Evolutionary conservation across 1,140 invertebrate species (phyloP).

Genomic region (Muscidifurax raptorellus): DNA sequence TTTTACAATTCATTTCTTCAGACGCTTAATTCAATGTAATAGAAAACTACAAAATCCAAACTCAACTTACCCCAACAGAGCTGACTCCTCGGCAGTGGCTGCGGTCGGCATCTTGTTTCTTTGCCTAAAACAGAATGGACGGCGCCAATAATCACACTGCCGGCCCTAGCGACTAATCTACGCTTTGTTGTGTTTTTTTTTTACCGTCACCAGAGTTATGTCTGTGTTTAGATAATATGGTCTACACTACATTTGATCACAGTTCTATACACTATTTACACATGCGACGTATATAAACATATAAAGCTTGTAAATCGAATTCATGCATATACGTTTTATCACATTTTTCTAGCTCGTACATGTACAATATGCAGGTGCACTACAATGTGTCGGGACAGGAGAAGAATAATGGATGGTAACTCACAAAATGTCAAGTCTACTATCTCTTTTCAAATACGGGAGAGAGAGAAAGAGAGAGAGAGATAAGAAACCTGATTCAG

Average conservation of each 20-base stretch:
- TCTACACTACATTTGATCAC: background rate
- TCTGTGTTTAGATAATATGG: background rate
- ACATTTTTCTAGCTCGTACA: too few relatives aligned
- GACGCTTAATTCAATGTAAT: background rate
- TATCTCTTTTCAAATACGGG: too few relatives aligned
- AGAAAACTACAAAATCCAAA: background rate
- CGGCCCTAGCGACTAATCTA: slow-evolving; percentile 67
- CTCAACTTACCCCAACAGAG: slow-evolving; percentile 81
- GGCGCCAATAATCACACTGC: slow-evolving; percentile 71
- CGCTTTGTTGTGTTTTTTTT: slow-evolving; percentile 42
- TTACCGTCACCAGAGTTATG: slow-evolving; percentile 43
- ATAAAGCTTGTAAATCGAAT: slow-evolving; percentile 38
- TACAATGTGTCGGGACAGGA: background rate
- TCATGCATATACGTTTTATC: background rate
- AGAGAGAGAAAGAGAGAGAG: too few relatives aligned
- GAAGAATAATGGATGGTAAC: too few relatives aligned
- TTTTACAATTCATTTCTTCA: slow-evolving; percentile 10
- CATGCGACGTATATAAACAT: slow-evolving; percentile 32
- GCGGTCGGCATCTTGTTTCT: slow-evolving; percentile 81
- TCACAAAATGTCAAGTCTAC: too few relatives aligned
- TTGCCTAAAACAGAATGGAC: slow-evolving; percentile 78
- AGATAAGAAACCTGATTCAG: too few relatives aligned
- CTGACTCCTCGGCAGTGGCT: slow-evolving; percentile 82
- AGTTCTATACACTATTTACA: background rate
- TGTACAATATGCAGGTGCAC: background rate